phyloP scores from a whole-genome alignment of 2,113 vertebrate genomes.

The Calypte anna region DNA sequence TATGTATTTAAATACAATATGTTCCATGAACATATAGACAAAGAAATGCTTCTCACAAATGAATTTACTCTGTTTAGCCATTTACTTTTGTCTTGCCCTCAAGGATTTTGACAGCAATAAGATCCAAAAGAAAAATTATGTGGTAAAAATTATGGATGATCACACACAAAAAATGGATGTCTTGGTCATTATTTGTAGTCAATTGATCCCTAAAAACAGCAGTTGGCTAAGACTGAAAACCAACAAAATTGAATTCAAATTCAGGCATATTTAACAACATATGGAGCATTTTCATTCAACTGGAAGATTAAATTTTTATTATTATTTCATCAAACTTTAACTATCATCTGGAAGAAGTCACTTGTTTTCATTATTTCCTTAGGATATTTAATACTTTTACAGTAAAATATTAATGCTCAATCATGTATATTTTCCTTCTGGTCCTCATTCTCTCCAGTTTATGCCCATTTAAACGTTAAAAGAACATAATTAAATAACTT shows the following conservation, averaged over 20 bases:
- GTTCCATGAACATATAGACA: not conserved
- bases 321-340: slow-evolving; percentile 73
- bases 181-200: not conserved
- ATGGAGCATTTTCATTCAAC: slow-evolving; percentile 42
- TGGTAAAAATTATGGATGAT: not conserved
- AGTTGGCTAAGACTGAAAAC: not conserved
- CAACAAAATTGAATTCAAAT: slow-evolving; percentile 14
- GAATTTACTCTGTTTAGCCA: not conserved
- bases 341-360: slow-evolving; percentile 60
- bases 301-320: slow-evolving; percentile 68
- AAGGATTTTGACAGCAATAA: not conserved
- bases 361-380: slow-evolving; percentile 65
- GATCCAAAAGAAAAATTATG: not conserved
- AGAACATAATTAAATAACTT: slow-evolving; percentile 17
- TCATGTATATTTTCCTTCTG: slow-evolving; percentile 42
- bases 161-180: not conserved
- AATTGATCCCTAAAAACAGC: not conserved
- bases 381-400: slow-evolving; percentile 64
- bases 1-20: not conserved
- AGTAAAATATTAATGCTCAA: slow-evolving; percentile 70
- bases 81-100: not conserved
- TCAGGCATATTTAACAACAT: slow-evolving; percentile 39
- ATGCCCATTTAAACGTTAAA: slow-evolving; percentile 44
- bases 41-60: not conserved
- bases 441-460: slow-evolving; percentile 18